Percentiles rank a stretch among this genome's conserved stretches.
Evolutionary conservation across 1,140 invertebrate species (phyloP).

Genomic region (Orius insidiosus): DNA sequence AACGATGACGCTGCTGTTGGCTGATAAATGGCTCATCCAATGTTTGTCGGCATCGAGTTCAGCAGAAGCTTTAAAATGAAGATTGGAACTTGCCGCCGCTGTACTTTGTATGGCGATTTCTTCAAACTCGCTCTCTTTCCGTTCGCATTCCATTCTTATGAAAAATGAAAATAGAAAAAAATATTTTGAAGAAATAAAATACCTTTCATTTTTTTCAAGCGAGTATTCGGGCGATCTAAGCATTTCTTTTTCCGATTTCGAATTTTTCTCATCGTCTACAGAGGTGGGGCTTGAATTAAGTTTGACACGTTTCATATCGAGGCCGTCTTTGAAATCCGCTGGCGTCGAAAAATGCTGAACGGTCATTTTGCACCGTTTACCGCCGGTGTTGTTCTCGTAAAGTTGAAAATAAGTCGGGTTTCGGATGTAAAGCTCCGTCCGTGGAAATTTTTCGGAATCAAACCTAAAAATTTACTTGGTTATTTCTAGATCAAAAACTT

Average conservation of each 20-base stretch:
- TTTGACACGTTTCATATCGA: slow-evolving; percentile 21
- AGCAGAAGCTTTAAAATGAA: slow-evolving; percentile 20
- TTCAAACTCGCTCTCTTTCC: slow-evolving; percentile 8
- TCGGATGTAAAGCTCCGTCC: slow-evolving; percentile 22
- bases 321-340: slow-evolving; percentile 18
- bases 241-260: slow-evolving; percentile 20
- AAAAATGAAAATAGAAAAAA: no score
- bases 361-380: slow-evolving; percentile 16
- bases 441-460: slow-evolving; percentile 45
- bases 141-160: slow-evolving; percentile 19
- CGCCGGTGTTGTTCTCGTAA: slow-evolving; percentile 18
- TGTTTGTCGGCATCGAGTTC: slow-evolving; percentile 37
- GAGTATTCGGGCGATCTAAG: slow-evolving; percentile 11
- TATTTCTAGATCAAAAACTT: slow-evolving; percentile 20
- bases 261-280: slow-evolving; percentile 26
- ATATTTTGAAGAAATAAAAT: neutral
- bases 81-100: neutral
- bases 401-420: slow-evolving; percentile 17
- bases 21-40: slow-evolving; percentile 40
- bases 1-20: slow-evolving; percentile 46
- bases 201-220: slow-evolving; percentile 19
- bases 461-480: no score
- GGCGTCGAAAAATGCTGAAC: slow-evolving; percentile 15
- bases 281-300: slow-evolving; percentile 13
- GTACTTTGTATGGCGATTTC: neutral